Base-by-base conservation (phyloP, 2,113 vertebrate genomes). In the Labeo catla region DNA sequence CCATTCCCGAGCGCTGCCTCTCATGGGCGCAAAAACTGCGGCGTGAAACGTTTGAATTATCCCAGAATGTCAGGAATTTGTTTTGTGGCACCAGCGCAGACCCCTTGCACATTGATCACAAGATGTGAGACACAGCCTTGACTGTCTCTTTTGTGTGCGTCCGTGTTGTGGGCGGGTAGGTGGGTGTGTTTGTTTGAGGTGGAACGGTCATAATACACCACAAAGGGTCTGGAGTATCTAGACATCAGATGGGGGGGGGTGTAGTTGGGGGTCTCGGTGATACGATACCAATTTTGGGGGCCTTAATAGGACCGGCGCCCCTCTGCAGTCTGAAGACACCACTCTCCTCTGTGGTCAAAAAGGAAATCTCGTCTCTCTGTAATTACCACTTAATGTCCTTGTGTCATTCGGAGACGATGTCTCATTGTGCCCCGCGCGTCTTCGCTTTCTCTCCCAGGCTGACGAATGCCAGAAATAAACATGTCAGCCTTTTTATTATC, bases 11-110 rank as follows among this genome's bases (percentile, higher is more conserved):
- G 83, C 90, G 91, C 91, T 94, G 84, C 92, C 92, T 93, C 92
- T 92, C 91, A 90, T 92, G 92, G 92, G 91, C 90, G 87, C 89
- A 90, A 93, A 90, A 93, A 94, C 61, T 94, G 93, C 90, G 90
- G 90, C 89, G 91, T 93, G 93, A 94, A 94, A 94, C 90, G 90
- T 94, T 93, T 93, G 93, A 95, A 94, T 94, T 92, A 93, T 92
- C 90, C 91, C 92, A 95, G 95, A 95, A 95, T 95, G 91, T 92
- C 81, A 91, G 93, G 94, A 95, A 95, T 95, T 92, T 93, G 91
- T 92, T 93, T 92, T 88, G 90, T 93, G 93, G 93, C 92, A 94
- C 93, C 92, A 89, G 88, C 88, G 86, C 92, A 93, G 93, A 94
- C 93, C 93, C 92, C 93, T 81, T 92, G 34, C 59, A 74, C 83